Evolutionary conservation across 1,140 invertebrate species (phyloP).

Genomic region (Leptopilina boulardi): DNA sequence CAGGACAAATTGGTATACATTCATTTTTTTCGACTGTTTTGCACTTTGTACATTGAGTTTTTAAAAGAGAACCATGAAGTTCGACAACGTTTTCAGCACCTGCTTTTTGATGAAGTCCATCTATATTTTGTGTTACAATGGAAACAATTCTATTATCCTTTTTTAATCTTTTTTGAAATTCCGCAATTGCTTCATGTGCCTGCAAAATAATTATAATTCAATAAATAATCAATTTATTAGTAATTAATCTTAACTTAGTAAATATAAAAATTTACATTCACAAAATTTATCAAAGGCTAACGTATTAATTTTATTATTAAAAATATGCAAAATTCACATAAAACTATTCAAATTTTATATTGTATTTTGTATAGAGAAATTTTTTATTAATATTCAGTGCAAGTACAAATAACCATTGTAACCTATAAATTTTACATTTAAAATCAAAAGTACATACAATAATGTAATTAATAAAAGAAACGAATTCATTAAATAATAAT

Average conservation of each 20-base stretch:
- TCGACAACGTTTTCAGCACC: constrained; percentile 89
- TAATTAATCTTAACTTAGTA: no score
- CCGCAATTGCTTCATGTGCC: constrained; percentile 89
- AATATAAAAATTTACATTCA: no score
- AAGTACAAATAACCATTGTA: no score
- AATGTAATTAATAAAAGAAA: background rate
- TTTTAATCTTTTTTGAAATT: constrained; percentile 82
- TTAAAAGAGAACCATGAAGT: constrained; percentile 92
- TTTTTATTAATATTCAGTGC: no score
- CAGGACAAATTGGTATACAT: constrained; percentile 89
- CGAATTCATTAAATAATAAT: background rate
- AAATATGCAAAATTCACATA: no score
- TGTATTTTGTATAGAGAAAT: no score
- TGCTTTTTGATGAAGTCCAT: constrained; percentile 89
- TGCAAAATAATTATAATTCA: constrained; percentile 64
- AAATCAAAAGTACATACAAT: background rate
- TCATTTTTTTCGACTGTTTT: constrained; percentile 82
- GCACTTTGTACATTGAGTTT: constrained; percentile 89
- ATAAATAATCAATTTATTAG: no score
- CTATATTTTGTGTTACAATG: constrained; percentile 95
- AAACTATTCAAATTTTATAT: no score
- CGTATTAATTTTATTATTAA: no score
- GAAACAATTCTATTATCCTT: constrained; percentile 80
- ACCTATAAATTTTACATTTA: background rate
- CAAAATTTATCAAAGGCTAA: no score